These are phyloP conservation scores for Delichon dasypus DNA, from an alignment of 2,797 vertebrate species.

Conservation along the genomic window DNA sequence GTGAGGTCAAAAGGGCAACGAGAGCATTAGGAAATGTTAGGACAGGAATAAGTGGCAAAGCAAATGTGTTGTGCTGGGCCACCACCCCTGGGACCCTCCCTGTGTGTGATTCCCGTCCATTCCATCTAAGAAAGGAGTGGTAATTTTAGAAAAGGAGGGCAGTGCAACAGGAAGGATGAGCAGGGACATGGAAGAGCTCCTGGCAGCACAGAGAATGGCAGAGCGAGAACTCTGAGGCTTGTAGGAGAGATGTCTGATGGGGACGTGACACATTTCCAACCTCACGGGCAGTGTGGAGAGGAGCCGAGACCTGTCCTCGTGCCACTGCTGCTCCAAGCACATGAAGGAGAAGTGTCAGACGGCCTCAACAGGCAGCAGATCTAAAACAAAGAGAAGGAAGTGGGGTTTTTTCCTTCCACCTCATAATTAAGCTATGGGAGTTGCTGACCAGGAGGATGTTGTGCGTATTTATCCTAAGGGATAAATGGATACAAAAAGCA, in stretches of 20 bases:
- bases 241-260: background rate
- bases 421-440: slow-evolving; percentile 30
- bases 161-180: background rate
- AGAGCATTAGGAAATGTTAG: background rate
- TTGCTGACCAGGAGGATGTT: slow-evolving; percentile 52
- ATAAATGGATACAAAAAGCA: slow-evolving; percentile 62
- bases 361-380: background rate
- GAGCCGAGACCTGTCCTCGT: background rate
- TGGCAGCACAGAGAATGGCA: background rate
- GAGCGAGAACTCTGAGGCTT: background rate
- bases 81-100: background rate
- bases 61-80: background rate
- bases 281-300: background rate
- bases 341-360: background rate
- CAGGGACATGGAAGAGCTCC: background rate
- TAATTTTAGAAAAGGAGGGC: background rate
- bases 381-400: slow-evolving; percentile 4
- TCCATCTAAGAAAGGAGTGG: background rate
- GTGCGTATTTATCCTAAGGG: slow-evolving; percentile 48
- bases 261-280: background rate
- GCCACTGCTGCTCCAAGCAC: background rate
- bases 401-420: background rate
- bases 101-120: fast-evolving
- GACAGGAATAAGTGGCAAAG: background rate
- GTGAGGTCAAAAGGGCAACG: background rate